A percentile compares a stretch with the other conserved stretches of the same genome.
Evolutionary conservation across 2,888 invertebrate species (phyloP).

Genomic region (Diachrysia chrysitis): DNA sequence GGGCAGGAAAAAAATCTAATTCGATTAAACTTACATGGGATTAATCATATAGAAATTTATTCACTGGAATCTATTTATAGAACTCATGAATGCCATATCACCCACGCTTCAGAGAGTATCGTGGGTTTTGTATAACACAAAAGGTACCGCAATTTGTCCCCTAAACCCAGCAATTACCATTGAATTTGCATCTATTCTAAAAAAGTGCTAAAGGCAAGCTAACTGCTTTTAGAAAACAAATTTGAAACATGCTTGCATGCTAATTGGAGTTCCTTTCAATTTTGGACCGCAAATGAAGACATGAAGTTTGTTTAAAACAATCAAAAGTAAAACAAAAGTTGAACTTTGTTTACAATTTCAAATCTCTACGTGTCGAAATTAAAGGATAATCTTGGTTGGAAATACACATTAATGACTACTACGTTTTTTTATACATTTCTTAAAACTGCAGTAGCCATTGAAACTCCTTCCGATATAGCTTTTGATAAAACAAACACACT

Average conservation of each 20-base stretch:
- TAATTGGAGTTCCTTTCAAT: constrained; percentile 62
- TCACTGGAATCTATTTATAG: not conserved
- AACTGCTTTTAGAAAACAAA: constrained; percentile 42
- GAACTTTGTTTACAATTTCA: constrained; percentile 4
- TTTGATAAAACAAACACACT: too few relatives aligned
- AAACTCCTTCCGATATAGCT: too few relatives aligned
- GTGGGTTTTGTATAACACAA: not conserved
- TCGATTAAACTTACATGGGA: not conserved
- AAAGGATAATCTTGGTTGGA: not conserved
- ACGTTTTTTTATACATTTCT: too few relatives aligned
- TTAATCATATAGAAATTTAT: not conserved
- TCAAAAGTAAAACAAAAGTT: constrained; percentile 14
- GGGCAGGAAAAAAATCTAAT: not conserved
- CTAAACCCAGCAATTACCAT: constrained; percentile 28
- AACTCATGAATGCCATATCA: not conserved
- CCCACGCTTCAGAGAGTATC: not conserved
- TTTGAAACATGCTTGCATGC: constrained; percentile 29
- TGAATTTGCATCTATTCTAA: constrained; percentile 8
- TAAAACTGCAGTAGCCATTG: too few relatives aligned
- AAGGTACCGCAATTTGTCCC: not conserved
- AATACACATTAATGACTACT: not conserved
- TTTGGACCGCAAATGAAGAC: constrained; percentile 53
- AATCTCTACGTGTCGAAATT: not conserved
- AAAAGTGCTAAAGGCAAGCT: constrained; percentile 38
- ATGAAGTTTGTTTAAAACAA: constrained; percentile 21